Percentiles rank a stretch among this genome's conserved stretches.
phyloP scores from a whole-genome alignment of 2,797 vertebrate genomes.

The Tangara arthus region DNA sequence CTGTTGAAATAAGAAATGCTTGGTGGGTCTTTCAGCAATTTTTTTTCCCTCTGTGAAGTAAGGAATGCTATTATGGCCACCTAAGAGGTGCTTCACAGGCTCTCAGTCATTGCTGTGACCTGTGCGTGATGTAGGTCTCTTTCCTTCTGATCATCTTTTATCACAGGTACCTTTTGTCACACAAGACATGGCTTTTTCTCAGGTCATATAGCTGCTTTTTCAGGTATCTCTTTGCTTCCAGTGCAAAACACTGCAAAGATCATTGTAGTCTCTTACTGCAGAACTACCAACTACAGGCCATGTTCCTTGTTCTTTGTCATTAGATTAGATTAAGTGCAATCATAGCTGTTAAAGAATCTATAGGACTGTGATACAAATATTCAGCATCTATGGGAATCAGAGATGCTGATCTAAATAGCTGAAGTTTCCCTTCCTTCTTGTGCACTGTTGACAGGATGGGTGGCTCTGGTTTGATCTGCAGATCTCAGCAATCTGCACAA shows the following conservation, averaged over 20 bases:
- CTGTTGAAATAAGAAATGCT: not conserved
- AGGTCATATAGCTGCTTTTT: not conserved
- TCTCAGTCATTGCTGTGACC: not conserved
- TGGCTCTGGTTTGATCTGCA: not conserved
- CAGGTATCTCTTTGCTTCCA: not conserved
- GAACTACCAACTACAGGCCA: not conserved
- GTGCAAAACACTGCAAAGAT: not conserved
- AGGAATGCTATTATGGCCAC: not conserved
- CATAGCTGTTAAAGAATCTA: not conserved
- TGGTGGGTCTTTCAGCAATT: not conserved
- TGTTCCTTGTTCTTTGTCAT: not conserved
- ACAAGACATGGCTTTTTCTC: not conserved
- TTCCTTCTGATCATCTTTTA: not conserved
- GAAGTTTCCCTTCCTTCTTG: not conserved
- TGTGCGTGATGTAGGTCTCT: not conserved
- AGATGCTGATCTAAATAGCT: not conserved
- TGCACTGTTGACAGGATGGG: not conserved
- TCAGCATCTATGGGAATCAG: not conserved
- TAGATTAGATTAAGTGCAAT: not conserved
- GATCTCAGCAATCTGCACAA: not conserved
- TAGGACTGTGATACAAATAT: not conserved
- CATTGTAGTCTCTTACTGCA: not conserved
- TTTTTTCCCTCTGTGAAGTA: not conserved
- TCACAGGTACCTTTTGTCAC: not conserved
- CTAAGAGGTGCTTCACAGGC: not conserved